phyloP scores from a whole-genome alignment of 2,113 vertebrate genomes.

The Pipra filicauda region DNA sequence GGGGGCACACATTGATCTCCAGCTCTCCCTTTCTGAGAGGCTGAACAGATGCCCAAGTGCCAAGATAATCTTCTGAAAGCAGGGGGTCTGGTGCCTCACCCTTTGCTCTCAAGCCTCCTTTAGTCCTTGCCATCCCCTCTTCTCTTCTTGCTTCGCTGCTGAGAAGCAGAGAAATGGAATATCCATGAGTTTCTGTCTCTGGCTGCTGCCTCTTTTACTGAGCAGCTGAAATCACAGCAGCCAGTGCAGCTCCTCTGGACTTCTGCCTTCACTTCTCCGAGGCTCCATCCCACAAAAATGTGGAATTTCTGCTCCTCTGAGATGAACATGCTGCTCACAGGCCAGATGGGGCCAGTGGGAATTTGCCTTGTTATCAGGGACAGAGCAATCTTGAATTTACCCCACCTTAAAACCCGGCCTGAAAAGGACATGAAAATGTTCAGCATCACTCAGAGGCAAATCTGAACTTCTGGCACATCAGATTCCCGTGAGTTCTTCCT shows the following conservation, averaged over 20 bases:
- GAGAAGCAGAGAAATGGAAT: not conserved
- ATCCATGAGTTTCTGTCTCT: not conserved
- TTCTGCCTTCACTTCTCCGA: not conserved
- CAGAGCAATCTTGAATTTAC: not conserved
- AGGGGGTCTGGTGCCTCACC: not conserved
- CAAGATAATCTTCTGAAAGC: not conserved
- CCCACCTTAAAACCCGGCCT: not conserved
- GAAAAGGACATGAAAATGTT: not conserved
- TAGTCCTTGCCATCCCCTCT: not conserved
- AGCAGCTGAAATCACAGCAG: not conserved
- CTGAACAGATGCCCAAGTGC: not conserved
- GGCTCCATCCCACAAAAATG: accelerated
- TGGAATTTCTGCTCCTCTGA: not conserved
- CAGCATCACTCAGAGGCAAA: not conserved
- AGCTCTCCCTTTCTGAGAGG: not conserved
- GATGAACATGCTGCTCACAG: not conserved
- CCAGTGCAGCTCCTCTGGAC: not conserved
- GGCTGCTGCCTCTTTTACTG: not conserved
- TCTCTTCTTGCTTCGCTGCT: not conserved
- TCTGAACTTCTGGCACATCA: not conserved
- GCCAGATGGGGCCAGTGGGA: not conserved
- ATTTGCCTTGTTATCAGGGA: not conserved
- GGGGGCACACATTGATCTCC: not conserved
- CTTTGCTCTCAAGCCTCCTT: not conserved
- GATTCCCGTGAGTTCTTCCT: not conserved